Evolutionary conservation across 1,140 invertebrate genomes (phyloP), one percentile per base, ranked within the genome.

Genomic region (Leptinotarsa texana): DNA sequence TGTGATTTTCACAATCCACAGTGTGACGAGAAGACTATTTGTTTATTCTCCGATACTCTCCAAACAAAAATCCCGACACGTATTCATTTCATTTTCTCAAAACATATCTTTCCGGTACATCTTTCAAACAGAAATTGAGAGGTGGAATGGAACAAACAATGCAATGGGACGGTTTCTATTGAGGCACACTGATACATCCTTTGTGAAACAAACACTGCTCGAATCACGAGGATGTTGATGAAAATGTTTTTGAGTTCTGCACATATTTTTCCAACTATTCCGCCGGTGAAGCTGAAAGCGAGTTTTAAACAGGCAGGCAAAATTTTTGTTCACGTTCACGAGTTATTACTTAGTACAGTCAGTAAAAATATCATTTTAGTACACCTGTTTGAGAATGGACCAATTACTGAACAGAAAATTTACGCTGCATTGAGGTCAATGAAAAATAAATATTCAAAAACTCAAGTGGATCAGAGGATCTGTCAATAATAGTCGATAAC

Each of bases 181-280:
- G 51, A 57, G n/a, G 51, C 15, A 6, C 51, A 17, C 51, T 57
- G 15, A 13, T 1, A 57, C 51, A 57, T 15, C 13, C 51, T 57
- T 57, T 57, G 51, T 57, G 51, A 57, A n/a, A 57, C n/a, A 57
- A 57, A 57, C 51, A n/a, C 51, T 57, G 51, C 51, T 57, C 13
- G 15, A 4, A n/a, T 18, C 6, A 18, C 51, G n/a, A 15, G 51
- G 51, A 57, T 57, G 15, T 57, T 3, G 51, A 57, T 57, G 51
- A 3, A 57, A n/a, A 4, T 57, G 51, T 57, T 57, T 57, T 18
- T 8, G 3, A 57, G n/a, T 57, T 2, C 51, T 57, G 51, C 51
- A 57, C 51, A 57, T 57, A 57, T 57, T 57, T 57, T 57, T 8
- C 13, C 51, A 18, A 57, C 6, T 15, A 17, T 17, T 57, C 3